Conservation (phyloP, 2,888 invertebrate genomes). For the Tipula vernalis region DNA sequence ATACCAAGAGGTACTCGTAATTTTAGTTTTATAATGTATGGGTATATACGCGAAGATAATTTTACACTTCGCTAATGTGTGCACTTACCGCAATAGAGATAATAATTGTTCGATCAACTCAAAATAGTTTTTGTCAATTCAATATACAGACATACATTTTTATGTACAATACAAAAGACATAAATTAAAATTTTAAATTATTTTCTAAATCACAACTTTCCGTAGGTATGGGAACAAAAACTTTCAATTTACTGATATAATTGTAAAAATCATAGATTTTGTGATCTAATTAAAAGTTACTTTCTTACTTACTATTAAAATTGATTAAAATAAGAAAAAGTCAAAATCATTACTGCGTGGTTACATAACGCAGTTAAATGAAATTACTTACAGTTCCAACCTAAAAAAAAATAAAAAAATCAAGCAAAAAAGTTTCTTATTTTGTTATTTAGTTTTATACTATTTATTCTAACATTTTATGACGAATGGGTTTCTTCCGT, state of each 20-base stretch:
- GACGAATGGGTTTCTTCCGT: neutral
- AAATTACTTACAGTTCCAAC: neutral
- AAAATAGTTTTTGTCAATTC: neutral
- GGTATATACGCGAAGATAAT: neutral
- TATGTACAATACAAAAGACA: neutral
- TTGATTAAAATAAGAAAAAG: constrained; percentile 4
- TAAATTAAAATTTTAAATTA: neutral
- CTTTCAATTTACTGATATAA: neutral
- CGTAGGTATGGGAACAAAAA: neutral
- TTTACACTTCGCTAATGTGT: neutral
- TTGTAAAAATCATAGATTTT: neutral
- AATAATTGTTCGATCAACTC: neutral
- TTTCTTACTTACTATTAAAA: neutral
- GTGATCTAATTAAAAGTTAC: neutral
- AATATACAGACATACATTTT: neutral
- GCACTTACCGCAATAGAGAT: neutral
- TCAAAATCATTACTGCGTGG: neutral
- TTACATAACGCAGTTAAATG: neutral
- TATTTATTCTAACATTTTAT: neutral
- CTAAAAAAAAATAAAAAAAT: neutral
- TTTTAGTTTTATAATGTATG: neutral
- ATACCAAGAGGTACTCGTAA: neutral
- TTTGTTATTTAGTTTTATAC: neutral
- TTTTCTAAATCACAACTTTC: neutral
- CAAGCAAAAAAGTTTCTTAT: neutral